Evolutionary conservation across 2,888 invertebrate genomes (phyloP).

Genomic region (Drosophila pegasa): DNA sequence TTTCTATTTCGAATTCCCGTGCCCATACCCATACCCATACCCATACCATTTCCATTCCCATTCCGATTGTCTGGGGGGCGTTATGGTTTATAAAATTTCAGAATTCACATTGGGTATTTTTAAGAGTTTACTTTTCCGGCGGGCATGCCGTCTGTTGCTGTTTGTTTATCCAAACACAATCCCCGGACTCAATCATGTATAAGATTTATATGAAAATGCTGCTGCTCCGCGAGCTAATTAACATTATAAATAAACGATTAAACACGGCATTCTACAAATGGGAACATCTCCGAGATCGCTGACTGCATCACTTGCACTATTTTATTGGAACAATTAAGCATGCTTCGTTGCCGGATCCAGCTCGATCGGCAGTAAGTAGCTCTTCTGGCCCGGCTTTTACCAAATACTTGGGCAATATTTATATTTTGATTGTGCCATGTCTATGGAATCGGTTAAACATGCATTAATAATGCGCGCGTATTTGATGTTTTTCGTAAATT

Average conservation of each 20-base stretch:
- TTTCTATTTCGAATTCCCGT: constrained; percentile 16
- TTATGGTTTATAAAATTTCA: constrained; percentile 75
- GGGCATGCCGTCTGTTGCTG: constrained; percentile 62
- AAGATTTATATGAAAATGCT: constrained; percentile 33
- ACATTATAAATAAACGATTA: neutral
- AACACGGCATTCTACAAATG: neutral
- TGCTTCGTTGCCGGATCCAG: neutral
- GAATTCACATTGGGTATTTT: constrained; percentile 56
- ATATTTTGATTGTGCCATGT: constrained; percentile 7
- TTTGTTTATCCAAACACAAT: constrained; percentile 67
- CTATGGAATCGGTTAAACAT: constrained; percentile 38
- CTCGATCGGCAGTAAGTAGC: neutral
- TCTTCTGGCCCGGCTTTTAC: neutral
- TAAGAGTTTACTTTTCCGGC: constrained; percentile 49
- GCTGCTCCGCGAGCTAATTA: neutral
- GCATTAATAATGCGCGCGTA: constrained; percentile 56
- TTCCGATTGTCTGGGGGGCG: constrained; percentile 53
- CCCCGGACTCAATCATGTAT: constrained; percentile 59
- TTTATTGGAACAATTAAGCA: neutral
- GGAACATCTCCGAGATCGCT: neutral
- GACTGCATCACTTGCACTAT: neutral
- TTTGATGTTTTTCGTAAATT: constrained; percentile 71
- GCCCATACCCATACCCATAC: constrained; percentile 9
- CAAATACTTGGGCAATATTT: constrained; percentile 13
- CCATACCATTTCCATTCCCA: constrained; percentile 17